A percentile compares a stretch with the other conserved stretches of the same genome.
These are phyloP conservation scores for Megalops atlanticus DNA, from an alignment of 2,113 vertebrate species.

Conservation along the genomic window DNA sequence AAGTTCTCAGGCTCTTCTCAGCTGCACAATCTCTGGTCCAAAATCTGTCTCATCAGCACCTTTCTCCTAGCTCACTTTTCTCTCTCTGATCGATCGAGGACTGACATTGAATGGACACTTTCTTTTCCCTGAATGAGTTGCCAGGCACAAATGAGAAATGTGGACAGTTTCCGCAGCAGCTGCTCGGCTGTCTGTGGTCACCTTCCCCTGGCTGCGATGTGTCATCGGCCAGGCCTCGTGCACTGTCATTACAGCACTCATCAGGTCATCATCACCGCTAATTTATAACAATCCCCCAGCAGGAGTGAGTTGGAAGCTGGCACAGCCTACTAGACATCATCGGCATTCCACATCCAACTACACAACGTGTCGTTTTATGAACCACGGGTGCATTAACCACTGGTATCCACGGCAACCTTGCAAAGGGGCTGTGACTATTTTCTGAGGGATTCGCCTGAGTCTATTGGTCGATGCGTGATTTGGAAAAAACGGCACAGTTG, in stretches of 20 bases:
- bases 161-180: constrained; percentile 9
- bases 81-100: background rate
- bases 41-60: background rate
- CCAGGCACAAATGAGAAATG: background rate
- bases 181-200: background rate
- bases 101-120: background rate
- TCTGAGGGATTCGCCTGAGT: background rate
- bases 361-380: no score
- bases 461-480: background rate
- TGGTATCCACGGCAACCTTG: no score
- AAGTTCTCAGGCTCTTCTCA: background rate
- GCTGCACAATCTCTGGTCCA: background rate
- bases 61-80: background rate
- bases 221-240: background rate
- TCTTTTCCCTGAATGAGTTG: background rate
- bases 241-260: background rate
- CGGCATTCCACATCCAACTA: background rate
- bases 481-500: background rate
- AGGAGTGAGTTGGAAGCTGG: background rate
- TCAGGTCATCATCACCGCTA: background rate
- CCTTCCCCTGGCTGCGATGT: no score
- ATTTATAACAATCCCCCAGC: background rate
- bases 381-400: no score
- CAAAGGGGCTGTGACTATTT: background rate
- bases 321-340: background rate